These are phyloP conservation scores for Sinelater perroti DNA, from an alignment of 2,888 invertebrate genomes.

Conservation along the genomic window DNA sequence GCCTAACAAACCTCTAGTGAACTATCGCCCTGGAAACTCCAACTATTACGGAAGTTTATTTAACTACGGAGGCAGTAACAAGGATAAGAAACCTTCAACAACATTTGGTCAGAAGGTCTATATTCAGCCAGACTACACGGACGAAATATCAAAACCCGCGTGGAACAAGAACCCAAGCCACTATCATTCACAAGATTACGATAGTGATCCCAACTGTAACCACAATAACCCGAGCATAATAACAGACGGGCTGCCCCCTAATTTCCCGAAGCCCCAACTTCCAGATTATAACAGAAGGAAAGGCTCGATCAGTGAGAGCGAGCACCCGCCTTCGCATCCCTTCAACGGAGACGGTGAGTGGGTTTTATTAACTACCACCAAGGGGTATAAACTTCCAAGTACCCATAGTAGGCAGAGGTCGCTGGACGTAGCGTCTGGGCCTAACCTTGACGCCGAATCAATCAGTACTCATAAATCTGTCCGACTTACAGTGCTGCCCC, in stretches of 20 bases:
- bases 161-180: constrained; percentile 53
- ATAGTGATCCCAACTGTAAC: constrained; percentile 42
- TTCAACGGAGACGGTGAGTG: constrained; percentile 77
- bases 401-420: constrained; percentile 51
- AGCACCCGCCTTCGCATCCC: constrained; percentile 68
- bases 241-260: constrained; percentile 65
- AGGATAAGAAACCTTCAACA: constrained; percentile 33
- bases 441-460: constrained; percentile 43
- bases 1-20: not conserved
- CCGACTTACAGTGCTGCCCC: constrained; percentile 76
- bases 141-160: constrained; percentile 32
- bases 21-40: constrained; percentile 3
- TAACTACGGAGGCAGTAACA: not conserved
- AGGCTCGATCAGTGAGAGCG: constrained; percentile 44
- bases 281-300: constrained; percentile 46
- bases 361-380: constrained; percentile 80
- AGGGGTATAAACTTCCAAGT: constrained; percentile 71
- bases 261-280: constrained; percentile 61
- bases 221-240: constrained; percentile 57
- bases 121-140: constrained; percentile 39
- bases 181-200: constrained; percentile 62
- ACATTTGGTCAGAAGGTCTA: constrained; percentile 51
- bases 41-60: constrained; percentile 16
- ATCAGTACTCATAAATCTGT: constrained; percentile 54
- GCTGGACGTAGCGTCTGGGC: constrained; percentile 44